Evolutionary conservation across 2,797 vertebrate species (phyloP), one percentile per base, ranked within the genome.

Genomic region (Gymnopithys bicolor): DNA sequence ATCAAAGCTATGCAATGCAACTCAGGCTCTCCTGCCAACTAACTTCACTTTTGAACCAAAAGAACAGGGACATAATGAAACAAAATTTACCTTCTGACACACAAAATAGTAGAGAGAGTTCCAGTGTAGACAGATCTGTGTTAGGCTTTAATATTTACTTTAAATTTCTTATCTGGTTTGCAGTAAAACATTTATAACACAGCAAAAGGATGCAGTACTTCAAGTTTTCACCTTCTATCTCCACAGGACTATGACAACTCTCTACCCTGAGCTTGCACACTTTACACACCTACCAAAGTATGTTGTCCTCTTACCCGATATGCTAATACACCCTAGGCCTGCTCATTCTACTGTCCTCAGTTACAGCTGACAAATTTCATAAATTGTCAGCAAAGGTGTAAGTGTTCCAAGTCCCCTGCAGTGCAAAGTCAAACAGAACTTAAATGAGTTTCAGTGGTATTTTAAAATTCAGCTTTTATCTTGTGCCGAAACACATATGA

Each of bases 171-270:
- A 53, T 30, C 43, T 55, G 4, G 5, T 70, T 67, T 70, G 41
- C 48, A 76, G 60, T 66, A 55, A 63, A 70, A 16, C 13, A 84
- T 32, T 63, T 49, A 37, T 49, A 37, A 23, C 25, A 71, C 6
- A 62, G 67, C 19, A 95, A 56, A 94, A 89, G 17, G 63, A 87
- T 17, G 17, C 13, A 58, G 30, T 48, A 39, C 81, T 81, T 74
- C 32, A 74, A 63, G 23, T 32, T 74, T 90, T 67, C 24, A 52
- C 62, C 23, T 55, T 83, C 25, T 27, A 5, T 35, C 39, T 69
- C 19, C 24, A 68, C 5, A 78, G 21, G 59, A 58, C 7, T 37
- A 69, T 3, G 18, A 22, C 7, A 95, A 62, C 23, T 75, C 56
- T 33, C 39, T 74, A 28, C 32, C 23, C 41, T 85, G 13, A 89